Percentiles rank a stretch among this genome's conserved stretches.
These are phyloP conservation scores for Siniperca obscura DNA, from an alignment of 2,797 vertebrate genomes.

Conservation along the genomic window DNA sequence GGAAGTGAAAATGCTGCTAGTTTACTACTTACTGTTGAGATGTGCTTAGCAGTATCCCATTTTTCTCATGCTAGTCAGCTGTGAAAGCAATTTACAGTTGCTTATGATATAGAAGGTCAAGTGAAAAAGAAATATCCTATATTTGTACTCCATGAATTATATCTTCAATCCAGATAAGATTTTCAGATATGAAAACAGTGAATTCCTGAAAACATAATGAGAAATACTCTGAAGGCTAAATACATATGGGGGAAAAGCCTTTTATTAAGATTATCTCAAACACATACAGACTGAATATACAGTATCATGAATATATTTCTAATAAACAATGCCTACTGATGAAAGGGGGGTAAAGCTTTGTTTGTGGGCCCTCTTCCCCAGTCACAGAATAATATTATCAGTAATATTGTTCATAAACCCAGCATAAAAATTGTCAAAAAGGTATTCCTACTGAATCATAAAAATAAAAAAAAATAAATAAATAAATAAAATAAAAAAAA, in stretches of 20 bases:
- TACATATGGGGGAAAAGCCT: background rate
- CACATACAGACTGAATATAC: background rate
- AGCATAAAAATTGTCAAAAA: background rate
- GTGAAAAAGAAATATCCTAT: background rate
- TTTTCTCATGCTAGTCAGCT: background rate
- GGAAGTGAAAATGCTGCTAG: background rate
- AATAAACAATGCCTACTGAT: background rate
- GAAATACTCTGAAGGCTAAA: background rate
- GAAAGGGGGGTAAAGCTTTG: background rate
- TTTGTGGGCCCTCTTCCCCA: background rate
- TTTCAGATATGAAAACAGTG: background rate
- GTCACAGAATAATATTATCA: too few relatives aligned
- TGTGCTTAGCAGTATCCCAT: background rate
- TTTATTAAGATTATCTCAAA: slow-evolving; percentile 6
- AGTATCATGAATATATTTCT: background rate
- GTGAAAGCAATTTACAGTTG: slow-evolving; percentile 4
- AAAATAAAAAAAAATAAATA: too few relatives aligned
- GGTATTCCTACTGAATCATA: background rate
- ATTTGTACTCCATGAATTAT: background rate
- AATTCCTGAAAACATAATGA: background rate
- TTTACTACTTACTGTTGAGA: slow-evolving; percentile 5
- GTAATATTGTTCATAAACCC: background rate
- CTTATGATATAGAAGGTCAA: background rate
- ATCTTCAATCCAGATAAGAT: background rate
- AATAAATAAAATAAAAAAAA: too few relatives aligned